These are phyloP conservation scores for Scaptodrosophila latifasciaeformis DNA, from an alignment of 2,888 invertebrate genomes.

Conservation along the genomic window DNA sequence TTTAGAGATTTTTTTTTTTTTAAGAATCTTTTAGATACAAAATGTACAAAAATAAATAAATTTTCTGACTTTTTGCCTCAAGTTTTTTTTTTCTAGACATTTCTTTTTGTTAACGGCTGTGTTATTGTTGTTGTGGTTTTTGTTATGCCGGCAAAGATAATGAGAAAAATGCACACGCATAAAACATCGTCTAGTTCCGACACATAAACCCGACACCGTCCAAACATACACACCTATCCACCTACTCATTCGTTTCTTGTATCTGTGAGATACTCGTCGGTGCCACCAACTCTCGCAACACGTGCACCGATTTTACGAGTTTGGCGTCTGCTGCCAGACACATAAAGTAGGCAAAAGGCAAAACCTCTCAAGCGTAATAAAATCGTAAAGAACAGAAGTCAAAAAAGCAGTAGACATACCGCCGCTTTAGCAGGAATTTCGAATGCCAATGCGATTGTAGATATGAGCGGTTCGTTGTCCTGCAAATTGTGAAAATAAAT, in stretches of 20 bases:
- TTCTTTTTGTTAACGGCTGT: too few relatives aligned
- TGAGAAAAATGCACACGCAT: constrained; percentile 59
- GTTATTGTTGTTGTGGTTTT: too few relatives aligned
- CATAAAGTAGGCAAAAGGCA: constrained; percentile 48
- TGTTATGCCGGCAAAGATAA: constrained; percentile 34
- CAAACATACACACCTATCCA: background rate
- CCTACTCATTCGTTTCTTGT: background rate
- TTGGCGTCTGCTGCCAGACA: constrained; percentile 41
- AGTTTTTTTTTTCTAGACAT: too few relatives aligned
- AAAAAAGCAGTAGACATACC: constrained; percentile 20
- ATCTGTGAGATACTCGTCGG: background rate
- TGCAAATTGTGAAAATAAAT: constrained; percentile 18
- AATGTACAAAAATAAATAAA: too few relatives aligned
- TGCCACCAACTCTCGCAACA: background rate
- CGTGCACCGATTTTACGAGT: constrained; percentile 11
- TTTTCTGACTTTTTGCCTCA: too few relatives aligned
- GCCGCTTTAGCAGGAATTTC: constrained; percentile 3
- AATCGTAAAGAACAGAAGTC: constrained; percentile 44
- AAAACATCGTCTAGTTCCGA: constrained; percentile 57
- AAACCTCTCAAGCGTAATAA: constrained; percentile 39
- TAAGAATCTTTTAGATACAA: too few relatives aligned
- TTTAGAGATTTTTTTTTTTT: too few relatives aligned
- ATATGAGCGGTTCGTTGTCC: background rate
- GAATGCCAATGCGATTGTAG: background rate
- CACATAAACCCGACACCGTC: constrained; percentile 43